Evolutionary conservation across 2,797 vertebrate species (phyloP).

Genomic region (Cirrhinus molitorella): DNA sequence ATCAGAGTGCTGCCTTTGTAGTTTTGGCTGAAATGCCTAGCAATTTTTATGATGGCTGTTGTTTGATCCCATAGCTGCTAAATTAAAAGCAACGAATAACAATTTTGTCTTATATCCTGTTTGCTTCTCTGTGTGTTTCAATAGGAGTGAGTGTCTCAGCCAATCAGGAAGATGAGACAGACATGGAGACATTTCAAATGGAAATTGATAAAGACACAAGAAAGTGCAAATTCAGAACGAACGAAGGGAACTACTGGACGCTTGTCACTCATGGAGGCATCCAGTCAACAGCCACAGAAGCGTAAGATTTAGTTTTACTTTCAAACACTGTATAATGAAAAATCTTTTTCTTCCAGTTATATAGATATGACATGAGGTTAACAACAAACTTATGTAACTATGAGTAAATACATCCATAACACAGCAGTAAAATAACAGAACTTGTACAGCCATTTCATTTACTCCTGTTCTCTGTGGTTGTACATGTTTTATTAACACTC

Average conservation of each 20-base stretch:
- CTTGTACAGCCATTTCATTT: background rate
- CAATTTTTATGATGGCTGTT: too few relatives aligned
- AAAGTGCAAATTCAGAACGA: slow-evolving; percentile 90
- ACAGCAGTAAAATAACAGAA: background rate
- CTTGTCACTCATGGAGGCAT: slow-evolving; percentile 93
- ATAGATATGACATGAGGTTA: background rate
- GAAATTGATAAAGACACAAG: slow-evolving; percentile 91
- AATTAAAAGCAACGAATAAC: background rate
- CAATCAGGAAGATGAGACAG: slow-evolving; percentile 96
- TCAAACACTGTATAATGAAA: background rate
- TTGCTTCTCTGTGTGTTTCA: slow-evolving; percentile 1
- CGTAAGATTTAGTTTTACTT: slow-evolving; percentile 78
- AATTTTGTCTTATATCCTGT: background rate
- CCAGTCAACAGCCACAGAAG: slow-evolving; percentile 89
- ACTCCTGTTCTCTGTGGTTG: background rate
- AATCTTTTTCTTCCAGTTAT: background rate
- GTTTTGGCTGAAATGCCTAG: too few relatives aligned
- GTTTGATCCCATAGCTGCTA: background rate
- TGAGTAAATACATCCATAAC: background rate
- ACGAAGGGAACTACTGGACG: slow-evolving; percentile 91
- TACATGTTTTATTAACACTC: slow-evolving; percentile 2
- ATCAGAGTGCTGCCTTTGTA: too few relatives aligned
- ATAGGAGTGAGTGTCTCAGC: slow-evolving; percentile 93
- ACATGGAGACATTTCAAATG: slow-evolving; percentile 97
- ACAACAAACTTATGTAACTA: background rate